Percentiles rank a stretch among this genome's conserved stretches.
Conservation (phyloP, 2,113 vertebrate species). For the Chlamydotis undulata region DNA sequence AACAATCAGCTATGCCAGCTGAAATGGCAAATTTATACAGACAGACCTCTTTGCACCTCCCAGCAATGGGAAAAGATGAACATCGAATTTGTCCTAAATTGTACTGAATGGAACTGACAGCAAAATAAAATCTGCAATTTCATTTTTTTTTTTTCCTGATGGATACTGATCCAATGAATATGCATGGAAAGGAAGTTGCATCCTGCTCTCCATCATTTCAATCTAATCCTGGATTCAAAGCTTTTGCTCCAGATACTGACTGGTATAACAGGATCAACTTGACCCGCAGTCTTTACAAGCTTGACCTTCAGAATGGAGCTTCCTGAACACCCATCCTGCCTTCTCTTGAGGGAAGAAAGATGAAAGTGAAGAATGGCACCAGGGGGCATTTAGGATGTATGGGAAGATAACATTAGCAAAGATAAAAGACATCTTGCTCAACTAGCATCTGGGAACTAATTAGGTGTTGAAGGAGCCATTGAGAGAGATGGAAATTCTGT, state of each 20-base stretch:
- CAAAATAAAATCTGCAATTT: background rate
- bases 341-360: constrained; percentile 21
- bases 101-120: background rate
- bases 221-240: constrained; percentile 40
- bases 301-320: constrained; percentile 21
- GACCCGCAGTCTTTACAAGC: constrained; percentile 48
- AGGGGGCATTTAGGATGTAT: constrained; percentile 29
- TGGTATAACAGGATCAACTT: constrained; percentile 20
- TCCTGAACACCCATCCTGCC: constrained; percentile 49
- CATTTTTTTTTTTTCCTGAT: background rate
- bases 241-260: constrained; percentile 2
- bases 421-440: constrained; percentile 59
- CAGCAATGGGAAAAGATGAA: background rate
- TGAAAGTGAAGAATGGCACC: constrained; percentile 39
- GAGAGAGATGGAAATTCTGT: constrained; percentile 63
- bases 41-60: background rate
- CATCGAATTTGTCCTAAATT: background rate
- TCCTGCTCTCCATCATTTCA: background rate
- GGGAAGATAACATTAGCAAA: constrained; percentile 56
- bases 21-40: background rate
- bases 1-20: background rate
- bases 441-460: constrained; percentile 65
- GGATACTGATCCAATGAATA: background rate
- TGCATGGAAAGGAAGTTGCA: background rate
- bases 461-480: constrained; percentile 67